Evolutionary conservation across 1,140 invertebrate genomes (phyloP).

Genomic region (Dufourea novaeangliae): DNA sequence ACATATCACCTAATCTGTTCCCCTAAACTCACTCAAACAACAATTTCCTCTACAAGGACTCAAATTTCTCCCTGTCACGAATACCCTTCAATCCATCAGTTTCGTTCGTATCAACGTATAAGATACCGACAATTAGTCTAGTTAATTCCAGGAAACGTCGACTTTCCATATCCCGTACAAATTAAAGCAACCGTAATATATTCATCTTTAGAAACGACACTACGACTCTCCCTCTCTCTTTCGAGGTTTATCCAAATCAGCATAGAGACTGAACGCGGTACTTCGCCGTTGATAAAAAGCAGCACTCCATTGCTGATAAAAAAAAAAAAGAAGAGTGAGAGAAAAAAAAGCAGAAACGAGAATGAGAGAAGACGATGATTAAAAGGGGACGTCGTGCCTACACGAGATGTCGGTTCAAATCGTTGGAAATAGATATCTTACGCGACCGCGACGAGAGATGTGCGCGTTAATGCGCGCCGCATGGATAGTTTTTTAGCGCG

Average conservation of each 20-base stretch:
- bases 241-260: background rate
- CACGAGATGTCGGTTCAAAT: slow-evolving; percentile 17
- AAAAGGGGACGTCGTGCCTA: slow-evolving; percentile 7
- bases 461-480: slow-evolving; percentile 23
- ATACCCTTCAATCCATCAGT: no score
- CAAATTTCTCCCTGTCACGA: no score
- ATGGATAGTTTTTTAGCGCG: slow-evolving; percentile 13
- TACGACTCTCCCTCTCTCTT: no score
- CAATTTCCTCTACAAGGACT: no score
- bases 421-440: slow-evolving; percentile 35
- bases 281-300: background rate
- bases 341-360: background rate
- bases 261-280: background rate
- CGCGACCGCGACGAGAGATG: slow-evolving; percentile 16
- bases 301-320: background rate
- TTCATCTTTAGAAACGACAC: slow-evolving; percentile 1
- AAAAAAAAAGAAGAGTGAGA: background rate
- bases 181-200: background rate
- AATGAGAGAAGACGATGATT: background rate
- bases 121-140: background rate
- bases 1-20: background rate
- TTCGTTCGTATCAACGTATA: no score
- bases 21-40: background rate
- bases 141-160: background rate
- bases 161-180: background rate